Evolutionary conservation across 2,113 vertebrate species (phyloP).

Genomic region (Calyptommatus sinebrachiatus): DNA sequence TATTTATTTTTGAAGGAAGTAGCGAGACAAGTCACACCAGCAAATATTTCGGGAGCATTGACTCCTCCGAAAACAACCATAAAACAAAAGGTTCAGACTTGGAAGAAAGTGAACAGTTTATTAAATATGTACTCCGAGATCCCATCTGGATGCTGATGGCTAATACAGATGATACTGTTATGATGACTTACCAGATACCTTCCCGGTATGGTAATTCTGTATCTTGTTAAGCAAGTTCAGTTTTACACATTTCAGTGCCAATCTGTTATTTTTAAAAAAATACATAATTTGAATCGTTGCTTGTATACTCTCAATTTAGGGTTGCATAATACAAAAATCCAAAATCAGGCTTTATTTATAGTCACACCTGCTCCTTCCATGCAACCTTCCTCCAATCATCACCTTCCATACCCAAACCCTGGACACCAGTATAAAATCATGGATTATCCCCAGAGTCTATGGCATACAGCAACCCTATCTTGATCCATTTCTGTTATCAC

Average conservation of each 20-base stretch:
- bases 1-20: conserved; percentile 72
- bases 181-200: conserved; percentile 94
- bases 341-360: no score
- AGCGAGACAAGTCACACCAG: conserved; percentile 84
- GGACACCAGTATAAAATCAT: no score
- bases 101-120: conserved; percentile 66
- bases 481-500: not conserved
- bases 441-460: no score
- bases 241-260: not conserved
- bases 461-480: no score
- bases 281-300: no score
- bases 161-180: conserved; percentile 80
- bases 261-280: not conserved
- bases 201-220: conserved; percentile 73
- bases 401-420: no score
- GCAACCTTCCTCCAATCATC: no score
- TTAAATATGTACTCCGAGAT: conserved; percentile 84
- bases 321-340: no score
- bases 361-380: no score
- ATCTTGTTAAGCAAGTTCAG: not conserved
- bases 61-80: conserved; percentile 85
- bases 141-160: conserved; percentile 89
- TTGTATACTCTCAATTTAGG: no score
- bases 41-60: conserved; percentile 89
- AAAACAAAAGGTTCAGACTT: conserved; percentile 54